These are phyloP conservation scores for Dromas ardeola DNA, from an alignment of 2,113 vertebrate species.

Conservation along the genomic window DNA sequence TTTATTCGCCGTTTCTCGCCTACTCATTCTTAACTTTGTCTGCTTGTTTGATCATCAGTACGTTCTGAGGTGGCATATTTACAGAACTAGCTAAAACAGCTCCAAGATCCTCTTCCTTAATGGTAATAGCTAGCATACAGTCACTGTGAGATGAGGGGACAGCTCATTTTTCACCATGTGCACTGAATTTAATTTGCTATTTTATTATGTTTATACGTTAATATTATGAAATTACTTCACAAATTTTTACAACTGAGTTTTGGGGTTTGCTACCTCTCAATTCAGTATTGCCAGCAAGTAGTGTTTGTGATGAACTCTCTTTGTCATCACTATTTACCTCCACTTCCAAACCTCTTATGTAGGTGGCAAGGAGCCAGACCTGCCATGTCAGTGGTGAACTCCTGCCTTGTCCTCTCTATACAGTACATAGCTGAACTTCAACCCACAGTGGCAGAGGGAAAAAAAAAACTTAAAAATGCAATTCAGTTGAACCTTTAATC, in stretches of 20 bases:
- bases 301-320: background rate
- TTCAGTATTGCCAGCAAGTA: background rate
- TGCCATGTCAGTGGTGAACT: background rate
- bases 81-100: background rate
- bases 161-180: background rate
- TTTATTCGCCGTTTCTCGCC: background rate
- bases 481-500: background rate
- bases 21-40: background rate
- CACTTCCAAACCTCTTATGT: background rate
- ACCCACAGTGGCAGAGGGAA: background rate
- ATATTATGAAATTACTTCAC: background rate
- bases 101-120: background rate
- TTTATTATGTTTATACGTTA: background rate
- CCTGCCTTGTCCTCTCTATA: background rate
- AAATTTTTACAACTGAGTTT: background rate
- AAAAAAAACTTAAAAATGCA: background rate
- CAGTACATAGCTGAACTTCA: background rate
- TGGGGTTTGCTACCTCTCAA: background rate
- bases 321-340: background rate
- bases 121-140: background rate
- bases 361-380: background rate
- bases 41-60: background rate
- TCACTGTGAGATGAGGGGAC: background rate
- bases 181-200: background rate
- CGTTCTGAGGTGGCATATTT: background rate